phyloP scores from a whole-genome alignment of 1,140 invertebrate genomes.

The Sweltsa coloradensis region DNA sequence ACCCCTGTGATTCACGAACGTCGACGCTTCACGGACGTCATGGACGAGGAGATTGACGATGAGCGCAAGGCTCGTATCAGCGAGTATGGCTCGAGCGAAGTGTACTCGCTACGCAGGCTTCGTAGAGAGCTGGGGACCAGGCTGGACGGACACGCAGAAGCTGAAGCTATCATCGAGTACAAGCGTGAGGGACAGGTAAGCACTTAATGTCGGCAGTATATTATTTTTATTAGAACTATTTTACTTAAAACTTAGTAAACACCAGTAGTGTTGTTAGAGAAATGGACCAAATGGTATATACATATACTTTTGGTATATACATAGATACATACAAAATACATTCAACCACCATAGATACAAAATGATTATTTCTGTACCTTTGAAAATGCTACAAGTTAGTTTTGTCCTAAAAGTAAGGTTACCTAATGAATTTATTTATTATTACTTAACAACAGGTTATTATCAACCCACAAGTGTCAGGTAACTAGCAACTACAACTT shows the following conservation, averaged over 20 bases:
- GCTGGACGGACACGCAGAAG: constrained; percentile 69
- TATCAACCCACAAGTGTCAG: too few species aligned
- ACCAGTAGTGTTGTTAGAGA: too few species aligned
- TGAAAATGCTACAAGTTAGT: too few species aligned
- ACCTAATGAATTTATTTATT: too few species aligned
- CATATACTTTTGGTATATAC: too few species aligned
- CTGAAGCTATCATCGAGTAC: constrained; percentile 66
- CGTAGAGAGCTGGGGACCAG: constrained; percentile 67
- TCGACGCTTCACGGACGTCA: constrained; percentile 82
- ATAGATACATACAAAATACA: neutral
- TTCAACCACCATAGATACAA: too few species aligned
- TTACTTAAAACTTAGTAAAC: neutral
- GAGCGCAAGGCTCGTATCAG: constrained; percentile 69
- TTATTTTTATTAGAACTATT: neutral
- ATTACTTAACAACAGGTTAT: too few species aligned
- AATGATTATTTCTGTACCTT: too few species aligned
- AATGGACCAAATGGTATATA: too few species aligned
- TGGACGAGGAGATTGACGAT: constrained; percentile 93
- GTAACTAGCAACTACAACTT: too few species aligned
- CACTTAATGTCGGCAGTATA: neutral
- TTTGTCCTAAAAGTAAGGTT: too few species aligned
- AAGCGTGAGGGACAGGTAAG: constrained; percentile 53
- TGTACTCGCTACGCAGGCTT: constrained; percentile 50
- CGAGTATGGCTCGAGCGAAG: constrained; percentile 57
- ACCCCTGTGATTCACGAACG: constrained; percentile 78